Percentiles rank a stretch among this genome's conserved stretches.
Conservation (phyloP, 2,113 vertebrate genomes). For the Myanophis thanlyinensis region DNA sequence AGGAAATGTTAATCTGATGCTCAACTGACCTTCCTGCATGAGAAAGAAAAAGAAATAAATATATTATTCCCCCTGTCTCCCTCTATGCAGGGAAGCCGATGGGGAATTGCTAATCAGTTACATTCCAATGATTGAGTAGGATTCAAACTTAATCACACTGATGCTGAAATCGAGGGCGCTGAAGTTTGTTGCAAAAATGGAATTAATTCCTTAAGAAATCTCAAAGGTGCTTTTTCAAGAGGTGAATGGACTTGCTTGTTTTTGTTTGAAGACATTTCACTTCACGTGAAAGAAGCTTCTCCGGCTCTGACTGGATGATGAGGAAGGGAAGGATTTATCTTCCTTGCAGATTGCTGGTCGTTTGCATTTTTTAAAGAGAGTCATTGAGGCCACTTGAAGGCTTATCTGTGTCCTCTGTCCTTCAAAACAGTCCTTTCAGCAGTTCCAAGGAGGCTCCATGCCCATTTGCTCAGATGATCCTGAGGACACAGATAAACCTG, state of each 20-base stretch:
- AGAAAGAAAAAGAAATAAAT: slow-evolving; percentile 17
- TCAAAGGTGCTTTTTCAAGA: not conserved
- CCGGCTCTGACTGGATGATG: not conserved
- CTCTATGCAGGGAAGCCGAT: not conserved
- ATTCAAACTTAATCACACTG: not conserved
- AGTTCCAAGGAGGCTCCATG: too few species aligned
- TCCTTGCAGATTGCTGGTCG: not conserved
- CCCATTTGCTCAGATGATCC: not conserved
- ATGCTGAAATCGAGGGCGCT: not conserved
- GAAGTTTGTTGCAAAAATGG: not conserved
- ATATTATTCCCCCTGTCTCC: not conserved
- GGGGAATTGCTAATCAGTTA: not conserved
- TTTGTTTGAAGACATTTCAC: not conserved
- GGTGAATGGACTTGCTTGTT: not conserved
- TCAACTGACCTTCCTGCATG: slow-evolving; percentile 19
- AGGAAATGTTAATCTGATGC: not conserved
- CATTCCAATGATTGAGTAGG: not conserved
- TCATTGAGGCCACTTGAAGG: not conserved
- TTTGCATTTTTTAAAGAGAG: not conserved
- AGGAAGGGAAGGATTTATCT: not conserved
- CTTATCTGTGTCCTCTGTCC: not conserved
- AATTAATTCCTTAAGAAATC: not conserved
- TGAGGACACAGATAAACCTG: not conserved
- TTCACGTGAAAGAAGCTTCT: not conserved
- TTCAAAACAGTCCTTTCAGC: too few species aligned